A percentile compares a stretch with the other conserved stretches of the same genome.
phyloP scores from a whole-genome alignment of 1,140 invertebrate genomes.

The Nylanderia fulva region DNA sequence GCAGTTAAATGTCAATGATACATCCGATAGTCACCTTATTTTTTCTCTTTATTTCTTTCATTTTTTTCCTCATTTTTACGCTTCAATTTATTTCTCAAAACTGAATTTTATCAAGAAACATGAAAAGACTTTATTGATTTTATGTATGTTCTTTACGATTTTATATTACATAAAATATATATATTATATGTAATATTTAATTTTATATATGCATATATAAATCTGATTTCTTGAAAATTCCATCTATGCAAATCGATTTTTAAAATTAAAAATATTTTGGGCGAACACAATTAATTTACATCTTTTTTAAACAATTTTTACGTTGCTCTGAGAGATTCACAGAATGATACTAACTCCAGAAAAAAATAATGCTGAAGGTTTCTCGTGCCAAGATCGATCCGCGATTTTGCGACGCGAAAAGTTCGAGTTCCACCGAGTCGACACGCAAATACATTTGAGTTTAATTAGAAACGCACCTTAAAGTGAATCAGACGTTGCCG shows the following conservation, averaged over 20 bases:
- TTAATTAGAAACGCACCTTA: constrained; percentile 52
- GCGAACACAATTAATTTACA: not conserved
- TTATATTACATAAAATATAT: no score
- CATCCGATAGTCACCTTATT: not conserved
- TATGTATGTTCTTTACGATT: no score
- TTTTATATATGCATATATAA: not conserved
- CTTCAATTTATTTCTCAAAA: not conserved
- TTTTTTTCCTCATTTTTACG: not conserved
- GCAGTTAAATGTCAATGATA: not conserved
- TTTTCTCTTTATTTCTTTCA: not conserved
- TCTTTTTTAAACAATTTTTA: no score
- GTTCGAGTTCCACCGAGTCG: constrained; percentile 7
- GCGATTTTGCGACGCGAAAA: not conserved
- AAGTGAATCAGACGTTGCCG: constrained; percentile 5
- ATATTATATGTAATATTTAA: no score
- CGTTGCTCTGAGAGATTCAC: no score
- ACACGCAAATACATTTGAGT: constrained; percentile 4
- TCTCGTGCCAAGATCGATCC: not conserved
- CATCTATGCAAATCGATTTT: not conserved
- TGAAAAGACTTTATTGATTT: not conserved
- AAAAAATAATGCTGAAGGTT: not conserved
- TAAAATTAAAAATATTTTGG: not conserved
- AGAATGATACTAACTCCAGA: not conserved
- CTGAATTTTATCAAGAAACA: not conserved
- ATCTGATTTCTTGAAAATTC: not conserved